These are phyloP conservation scores for Harpagifer antarcticus DNA, from an alignment of 2,797 vertebrate species.

Conservation along the genomic window DNA sequence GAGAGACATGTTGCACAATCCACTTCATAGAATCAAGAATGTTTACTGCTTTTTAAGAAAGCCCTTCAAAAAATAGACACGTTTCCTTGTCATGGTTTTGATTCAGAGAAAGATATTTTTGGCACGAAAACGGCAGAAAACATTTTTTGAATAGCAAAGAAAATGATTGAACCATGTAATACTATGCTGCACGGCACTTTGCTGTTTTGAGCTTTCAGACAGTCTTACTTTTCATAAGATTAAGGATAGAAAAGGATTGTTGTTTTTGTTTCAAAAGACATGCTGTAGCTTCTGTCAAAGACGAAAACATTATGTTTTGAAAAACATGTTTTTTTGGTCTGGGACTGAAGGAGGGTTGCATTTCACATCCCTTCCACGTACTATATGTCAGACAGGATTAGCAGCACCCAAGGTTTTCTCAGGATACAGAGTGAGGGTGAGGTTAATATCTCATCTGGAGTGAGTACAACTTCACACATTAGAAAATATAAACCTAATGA, in stretches of 20 bases:
- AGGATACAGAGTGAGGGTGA: conserved; percentile 16
- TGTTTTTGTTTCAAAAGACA: conserved; percentile 16
- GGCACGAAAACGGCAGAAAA: conserved; percentile 1
- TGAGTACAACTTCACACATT: conserved; percentile 3
- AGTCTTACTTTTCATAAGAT: conserved; percentile 28
- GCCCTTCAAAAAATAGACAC: not conserved
- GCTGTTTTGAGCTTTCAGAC: conserved; percentile 34
- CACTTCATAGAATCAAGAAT: conserved; percentile 15
- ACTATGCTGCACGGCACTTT: conserved; percentile 25
- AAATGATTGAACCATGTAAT: conserved; percentile 15
- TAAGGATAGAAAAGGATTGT: conserved; percentile 31
- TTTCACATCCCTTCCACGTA: conserved; percentile 19
- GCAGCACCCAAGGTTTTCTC: conserved; percentile 4
- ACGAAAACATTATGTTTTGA: not conserved
- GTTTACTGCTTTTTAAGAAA: not conserved
- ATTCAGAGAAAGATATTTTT: conserved; percentile 34
- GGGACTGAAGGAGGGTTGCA: not conserved
- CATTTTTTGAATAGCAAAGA: conserved; percentile 30
- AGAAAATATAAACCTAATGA: conserved; percentile 8
- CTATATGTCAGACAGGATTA: conserved; percentile 13
- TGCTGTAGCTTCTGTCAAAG: conserved; percentile 11
- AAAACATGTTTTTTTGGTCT: not conserved
- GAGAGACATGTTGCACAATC: conserved; percentile 23
- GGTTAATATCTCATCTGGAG: conserved; percentile 31
- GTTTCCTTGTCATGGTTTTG: not conserved